Evolutionary conservation across 2,888 invertebrate species (phyloP), one percentile per base, ranked within the genome.

Genomic region (Aproaerema taeniolella): DNA sequence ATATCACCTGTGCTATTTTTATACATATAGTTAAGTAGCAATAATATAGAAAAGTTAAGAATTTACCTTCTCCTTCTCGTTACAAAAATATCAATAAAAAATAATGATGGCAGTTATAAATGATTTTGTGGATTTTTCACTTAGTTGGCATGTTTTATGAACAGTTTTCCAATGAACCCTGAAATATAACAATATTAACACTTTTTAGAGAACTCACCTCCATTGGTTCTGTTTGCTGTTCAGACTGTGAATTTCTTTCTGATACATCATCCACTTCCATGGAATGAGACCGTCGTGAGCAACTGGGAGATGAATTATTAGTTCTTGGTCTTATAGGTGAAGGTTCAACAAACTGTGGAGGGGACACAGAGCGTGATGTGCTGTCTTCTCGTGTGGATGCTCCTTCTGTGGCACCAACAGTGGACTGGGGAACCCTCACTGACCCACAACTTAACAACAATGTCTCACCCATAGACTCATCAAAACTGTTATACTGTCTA

Each of bases 181-280:
- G n/a, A n/a, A n/a, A n/a, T n/a, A n/a, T n/a, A n/a, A n/a, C n/a
- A n/a, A n/a, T n/a, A n/a, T n/a, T n/a, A n/a, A n/a, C n/a, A n/a
- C n/a, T n/a, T n/a, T n/a, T n/a, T n/a, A 26, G 43, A 41, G 41
- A 45, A 62, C 69, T 56, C 49, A 85, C 85, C 72, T 86, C 85
- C 85, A 86, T 86, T 43, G 83, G 70, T 57, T 86, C 85, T 43
- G 73, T 72, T 41, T 72, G 76, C 41, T 62, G 67, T 50, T 85
- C 85, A 30, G 70, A 76, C 46, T 83, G 83, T 49, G 78, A 82
- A 61, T 75, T 81, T 52, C 79, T 71, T 42, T 86, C 85, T 49
- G 83, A 80, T 16, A 69, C 62, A 61, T 86, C 85, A 73, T 86
- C 85, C 20, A 86, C 85, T 55, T 86, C 85, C 85, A 86, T 86